phyloP scores from a whole-genome alignment of 1,140 invertebrate genomes.

The Trichoplusia ni region DNA sequence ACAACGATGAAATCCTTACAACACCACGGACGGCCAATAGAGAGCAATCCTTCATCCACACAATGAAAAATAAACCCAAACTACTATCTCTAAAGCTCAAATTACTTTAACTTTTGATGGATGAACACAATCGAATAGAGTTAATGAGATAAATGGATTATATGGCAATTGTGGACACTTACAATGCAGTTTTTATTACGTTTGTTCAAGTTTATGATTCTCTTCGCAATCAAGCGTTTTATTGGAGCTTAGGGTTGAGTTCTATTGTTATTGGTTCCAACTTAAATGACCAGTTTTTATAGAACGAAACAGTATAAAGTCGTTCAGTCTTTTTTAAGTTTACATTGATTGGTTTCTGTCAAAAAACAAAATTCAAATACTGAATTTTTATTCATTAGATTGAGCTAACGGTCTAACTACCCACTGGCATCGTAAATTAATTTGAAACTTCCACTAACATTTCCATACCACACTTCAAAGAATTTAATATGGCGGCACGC shows the following conservation, averaged over 20 bases:
- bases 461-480: conserved; percentile 29
- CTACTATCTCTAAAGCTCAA: conserved; percentile 13
- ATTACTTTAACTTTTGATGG: not conserved
- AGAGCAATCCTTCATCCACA: conserved; percentile 28
- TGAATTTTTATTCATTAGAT: not conserved
- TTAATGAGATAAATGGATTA: conserved; percentile 41
- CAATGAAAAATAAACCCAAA: conserved; percentile 33
- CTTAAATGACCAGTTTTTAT: too few species aligned
- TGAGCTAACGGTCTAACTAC: too few species aligned
- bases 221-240: conserved; percentile 14
- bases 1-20: conserved; percentile 52
- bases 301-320: not conserved
- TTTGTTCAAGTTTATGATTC: conserved; percentile 22
- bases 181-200: conserved; percentile 34
- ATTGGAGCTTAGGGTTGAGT: not conserved
- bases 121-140: conserved; percentile 18
- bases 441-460: conserved; percentile 15
- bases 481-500: conserved; percentile 42
- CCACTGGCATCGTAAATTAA: too few species aligned
- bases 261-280: not conserved
- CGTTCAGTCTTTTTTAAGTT: not conserved
- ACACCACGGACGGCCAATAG: conserved; percentile 42
- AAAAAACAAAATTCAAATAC: not conserved
- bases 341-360: too few species aligned
- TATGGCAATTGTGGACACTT: conserved; percentile 26